Conservation (phyloP, 2,113 vertebrate species). For the Sorex araneus region DNA sequence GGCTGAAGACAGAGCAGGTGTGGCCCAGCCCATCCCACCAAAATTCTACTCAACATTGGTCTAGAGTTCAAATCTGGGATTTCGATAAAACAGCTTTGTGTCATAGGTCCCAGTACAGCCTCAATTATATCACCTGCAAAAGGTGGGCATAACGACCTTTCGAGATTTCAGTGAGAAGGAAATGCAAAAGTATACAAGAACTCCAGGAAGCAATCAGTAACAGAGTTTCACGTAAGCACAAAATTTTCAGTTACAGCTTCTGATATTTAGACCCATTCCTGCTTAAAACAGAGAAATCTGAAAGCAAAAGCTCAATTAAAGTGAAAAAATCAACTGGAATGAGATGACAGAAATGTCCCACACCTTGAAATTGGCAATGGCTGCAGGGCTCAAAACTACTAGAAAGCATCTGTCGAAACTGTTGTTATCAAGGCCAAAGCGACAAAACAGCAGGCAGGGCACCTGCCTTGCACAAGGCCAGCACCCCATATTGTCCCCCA, state of each 20-base stretch:
- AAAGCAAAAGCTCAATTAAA: conserved; percentile 52
- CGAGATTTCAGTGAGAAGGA: not conserved
- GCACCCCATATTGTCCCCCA: too few relatives aligned
- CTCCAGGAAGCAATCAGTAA: not conserved
- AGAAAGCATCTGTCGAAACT: not conserved
- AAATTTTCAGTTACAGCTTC: not conserved
- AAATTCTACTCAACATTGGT: not conserved
- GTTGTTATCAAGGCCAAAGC: too few relatives aligned
- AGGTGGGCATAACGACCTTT: not conserved
- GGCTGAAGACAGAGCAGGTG: too few relatives aligned
- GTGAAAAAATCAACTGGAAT: not conserved
- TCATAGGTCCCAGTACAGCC: not conserved
- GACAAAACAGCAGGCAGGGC: too few relatives aligned
- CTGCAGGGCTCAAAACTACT: not conserved
- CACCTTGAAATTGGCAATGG: not conserved
- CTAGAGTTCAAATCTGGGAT: not conserved
- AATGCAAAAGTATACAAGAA: not conserved
- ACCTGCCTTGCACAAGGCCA: too few relatives aligned
- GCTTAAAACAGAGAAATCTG: not conserved
- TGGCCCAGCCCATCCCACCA: not conserved
- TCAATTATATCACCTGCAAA: conserved; percentile 8
- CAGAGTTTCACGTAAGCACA: conserved; percentile 22
- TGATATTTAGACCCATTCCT: conserved; percentile 20
- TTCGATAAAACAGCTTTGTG: not conserved
- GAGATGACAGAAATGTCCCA: not conserved